Evolutionary conservation across 1,140 invertebrate genomes (phyloP), one percentile per base, ranked within the genome.

Genomic region (Brachionus sp.): DNA sequence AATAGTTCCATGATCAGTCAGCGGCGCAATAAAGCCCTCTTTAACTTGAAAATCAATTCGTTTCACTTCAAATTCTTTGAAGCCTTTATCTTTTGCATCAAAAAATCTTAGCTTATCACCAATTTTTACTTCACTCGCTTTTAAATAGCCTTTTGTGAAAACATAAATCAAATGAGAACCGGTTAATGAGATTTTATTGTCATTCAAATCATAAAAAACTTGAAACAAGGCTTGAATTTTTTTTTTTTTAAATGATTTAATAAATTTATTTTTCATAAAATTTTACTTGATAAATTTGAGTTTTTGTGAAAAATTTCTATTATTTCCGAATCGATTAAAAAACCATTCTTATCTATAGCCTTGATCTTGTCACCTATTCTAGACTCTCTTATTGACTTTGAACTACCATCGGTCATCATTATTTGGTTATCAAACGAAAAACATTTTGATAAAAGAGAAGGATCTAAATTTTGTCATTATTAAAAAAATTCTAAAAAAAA

Each of bases 1-100:
- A 10, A 98, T 89, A 23, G 93, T 97, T 1, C 97, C 97, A 10
- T 92, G 91, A 16, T 88, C 88, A 0, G 97, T 99, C 12, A 98
- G 90, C 0, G 97, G 97, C 1, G 96, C 96, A 86, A 91, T 96
- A 2, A 96, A 92, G 5, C 96, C 97, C 35, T 57, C 10, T 39
- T 66, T 80, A 13, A 80, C 10, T 62, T 80, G 46, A 66, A 16
- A 80, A 9, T 66, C 33, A 2, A 80, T 80, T 80, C 39, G 57
- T 4, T 62, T 25, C 7, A 80, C 29, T 66, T 62, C 35, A 10
- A 62, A 57, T 44, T 19, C n/a, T 80, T 62, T 37, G 35, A 80
- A 57, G 12, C 1, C 4, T 29, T 80, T 57, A 9, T 57, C 37
- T 62, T 62, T 53, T 29, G 6, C 5, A 16, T 23, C 29, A 62